Base-by-base conservation (phyloP, 2,113 vertebrate genomes). In the Rana temporaria region DNA sequence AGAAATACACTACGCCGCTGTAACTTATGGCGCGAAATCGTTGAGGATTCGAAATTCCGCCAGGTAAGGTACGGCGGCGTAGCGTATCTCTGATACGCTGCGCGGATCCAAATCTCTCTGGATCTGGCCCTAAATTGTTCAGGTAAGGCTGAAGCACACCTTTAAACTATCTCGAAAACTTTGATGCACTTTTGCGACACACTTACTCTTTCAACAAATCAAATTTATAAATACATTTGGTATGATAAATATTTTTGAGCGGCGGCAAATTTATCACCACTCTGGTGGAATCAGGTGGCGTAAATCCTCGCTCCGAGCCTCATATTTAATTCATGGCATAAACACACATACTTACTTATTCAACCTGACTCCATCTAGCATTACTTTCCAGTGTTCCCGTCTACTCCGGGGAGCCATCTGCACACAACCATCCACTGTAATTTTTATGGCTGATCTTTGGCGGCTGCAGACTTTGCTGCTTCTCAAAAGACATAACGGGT, bases 271-370 rank as follows among this genome's bases (percentile, higher is more conserved):
- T 80, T 80, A 80, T 80, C 53, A 62, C 78, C 78, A 70, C 66
- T 60, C 78, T 70, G 48, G 67, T 80, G 78, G 78, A 80, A 62
- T 80, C 32, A 48, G 67, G 62, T 67, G 12, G 78, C 34, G 60
- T 80, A 80, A 70, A 80, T 80, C 56, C 56, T 71, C 56, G 55
- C 20, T 20, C 17, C 32, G 32, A 80, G 66, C 59, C 78, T 80
- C 78, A 80, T 80, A 70, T 70, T 70, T 80, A 70, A 80, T 80
- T 80, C 78, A 80, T 80, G 56, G 78, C 56, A 62, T 70, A 80
- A 80, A 70, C 56, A 68, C 77, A 52, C 34, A 60, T 38, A 60
- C 66, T 70, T 80, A 80, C 78, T 59, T 69, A 80, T 80, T 80
- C 78, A 56, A 59, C 67, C 53, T 57, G 77, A 55, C 77, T 68